Base-by-base conservation (phyloP, 2,888 invertebrate genomes). In the Tetropium fuscum region DNA sequence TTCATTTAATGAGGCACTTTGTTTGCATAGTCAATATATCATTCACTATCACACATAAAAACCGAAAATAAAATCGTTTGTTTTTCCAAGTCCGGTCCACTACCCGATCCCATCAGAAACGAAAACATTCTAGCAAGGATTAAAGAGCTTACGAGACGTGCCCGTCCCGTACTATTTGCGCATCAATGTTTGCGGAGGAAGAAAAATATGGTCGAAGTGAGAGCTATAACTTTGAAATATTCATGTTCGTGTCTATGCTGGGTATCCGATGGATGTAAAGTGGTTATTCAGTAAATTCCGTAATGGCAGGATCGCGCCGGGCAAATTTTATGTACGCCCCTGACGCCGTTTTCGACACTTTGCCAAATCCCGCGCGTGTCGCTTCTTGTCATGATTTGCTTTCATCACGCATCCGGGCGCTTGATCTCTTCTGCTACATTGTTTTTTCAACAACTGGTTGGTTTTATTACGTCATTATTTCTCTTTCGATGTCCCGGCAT, bases 241-340 rank as follows among this genome's bases (percentile, higher is more conserved):
- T 78, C 78, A 74, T 75, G 78, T 76, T 76, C 77, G 78, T 78
- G 77, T 78, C 77, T 74, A 66, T 69, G 67, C 65, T 60, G 69
- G 64, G 69, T 74, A 74, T 74, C 71, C 73, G 68, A 69, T 74
- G 76, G 78, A 78, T 78, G 76, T 73, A 73, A 72, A 75, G 75
- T 73, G 73, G 74, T 73, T 74, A 69, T 75, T 74, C 72, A 68
- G 66, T 71, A 68, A 68, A 70, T 70, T 72, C 70, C 66, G 69
- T 72, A 73, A 70, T 71, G 70, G 71, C 70, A 22, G 48, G 48
- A 53, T 58, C 54, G 66, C 67, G 69, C 53, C 53, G 44, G 44
- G 53, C 27, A 48, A 49, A 63, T 38, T 38, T 53, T 59, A 40
- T 59, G 59, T 43, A 47, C 54, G 59, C 59, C 58, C 59, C 57